Percentiles rank a stretch among this genome's conserved stretches.
Conservation (phyloP, 2,113 vertebrate genomes). For the Glaucidium brasilianum region DNA sequence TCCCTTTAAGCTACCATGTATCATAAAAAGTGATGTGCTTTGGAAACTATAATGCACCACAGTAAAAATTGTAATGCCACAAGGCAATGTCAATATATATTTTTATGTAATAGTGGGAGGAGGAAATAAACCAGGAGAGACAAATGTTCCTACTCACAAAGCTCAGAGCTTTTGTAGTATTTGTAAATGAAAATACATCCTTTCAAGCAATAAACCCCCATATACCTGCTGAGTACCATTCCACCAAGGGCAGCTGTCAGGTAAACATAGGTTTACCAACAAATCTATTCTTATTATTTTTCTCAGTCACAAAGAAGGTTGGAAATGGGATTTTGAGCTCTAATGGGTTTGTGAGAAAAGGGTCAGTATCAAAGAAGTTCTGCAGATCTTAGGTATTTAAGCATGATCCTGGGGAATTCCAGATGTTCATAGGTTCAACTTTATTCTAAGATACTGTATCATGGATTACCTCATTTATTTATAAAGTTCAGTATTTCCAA, state of each 20-base stretch:
- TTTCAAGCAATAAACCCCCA: neutral
- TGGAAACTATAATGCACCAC: neutral
- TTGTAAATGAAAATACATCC: neutral
- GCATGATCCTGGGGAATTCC: neutral
- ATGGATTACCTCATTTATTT: neutral
- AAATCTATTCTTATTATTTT: neutral
- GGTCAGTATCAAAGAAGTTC: neutral
- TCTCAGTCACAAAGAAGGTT: neutral
- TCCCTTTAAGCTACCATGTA: constrained; percentile 21
- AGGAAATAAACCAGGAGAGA: constrained; percentile 5
- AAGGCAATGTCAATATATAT: constrained; percentile 12
- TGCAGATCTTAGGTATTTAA: neutral
- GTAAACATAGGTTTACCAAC: neutral
- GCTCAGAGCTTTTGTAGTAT: neutral
- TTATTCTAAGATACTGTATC: neutral
- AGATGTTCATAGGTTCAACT: neutral
- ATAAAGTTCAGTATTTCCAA: neutral
- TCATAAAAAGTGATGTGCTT: constrained; percentile 7
- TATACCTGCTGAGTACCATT: neutral
- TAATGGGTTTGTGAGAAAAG: neutral
- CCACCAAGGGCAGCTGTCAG: neutral
- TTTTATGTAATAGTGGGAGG: neutral
- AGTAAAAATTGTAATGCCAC: neutral
- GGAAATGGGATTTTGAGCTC: neutral
- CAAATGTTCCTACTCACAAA: neutral